Evolutionary conservation across 2,113 vertebrate genomes (phyloP).

Genomic region (Brienomyrus longianalis): DNA sequence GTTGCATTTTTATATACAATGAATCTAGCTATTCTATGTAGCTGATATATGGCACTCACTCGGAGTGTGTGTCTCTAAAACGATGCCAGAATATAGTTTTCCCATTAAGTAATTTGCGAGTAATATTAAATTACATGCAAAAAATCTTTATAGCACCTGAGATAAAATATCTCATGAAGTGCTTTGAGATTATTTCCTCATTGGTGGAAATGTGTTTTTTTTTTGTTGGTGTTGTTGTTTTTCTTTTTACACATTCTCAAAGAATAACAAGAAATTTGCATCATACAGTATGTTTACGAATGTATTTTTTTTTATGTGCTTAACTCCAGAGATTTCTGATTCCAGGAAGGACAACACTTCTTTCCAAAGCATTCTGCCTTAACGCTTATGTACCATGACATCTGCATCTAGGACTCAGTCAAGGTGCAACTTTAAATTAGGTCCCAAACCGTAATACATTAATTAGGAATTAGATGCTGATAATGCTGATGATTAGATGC

Average conservation of each 20-base stretch:
- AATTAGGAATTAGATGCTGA: conserved; percentile 9
- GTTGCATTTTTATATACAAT: not conserved
- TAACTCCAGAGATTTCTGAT: not conserved
- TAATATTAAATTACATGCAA: not conserved
- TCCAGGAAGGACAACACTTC: not conserved
- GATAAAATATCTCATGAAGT: not conserved
- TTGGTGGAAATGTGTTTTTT: not conserved
- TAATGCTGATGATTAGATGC: not conserved
- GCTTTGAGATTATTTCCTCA: not conserved
- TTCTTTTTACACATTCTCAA: not conserved
- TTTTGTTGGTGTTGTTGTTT: not conserved
- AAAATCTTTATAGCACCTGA: not conserved
- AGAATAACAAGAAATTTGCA: not conserved
- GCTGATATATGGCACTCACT: not conserved
- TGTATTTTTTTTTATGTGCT: not conserved
- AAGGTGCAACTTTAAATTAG: conserved; percentile 14
- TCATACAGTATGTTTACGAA: not conserved
- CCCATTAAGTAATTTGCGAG: not conserved
- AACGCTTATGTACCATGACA: conserved; percentile 9
- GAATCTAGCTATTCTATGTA: not conserved
- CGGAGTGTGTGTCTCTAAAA: not conserved
- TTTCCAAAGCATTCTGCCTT: not conserved
- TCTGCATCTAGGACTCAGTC: not conserved
- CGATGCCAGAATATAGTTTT: not conserved
- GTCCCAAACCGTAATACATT: conserved; percentile 18